A percentile compares a stretch with the other conserved stretches of the same genome.
Conservation (phyloP, 2,888 invertebrate species). For the Papilio demoleus region DNA sequence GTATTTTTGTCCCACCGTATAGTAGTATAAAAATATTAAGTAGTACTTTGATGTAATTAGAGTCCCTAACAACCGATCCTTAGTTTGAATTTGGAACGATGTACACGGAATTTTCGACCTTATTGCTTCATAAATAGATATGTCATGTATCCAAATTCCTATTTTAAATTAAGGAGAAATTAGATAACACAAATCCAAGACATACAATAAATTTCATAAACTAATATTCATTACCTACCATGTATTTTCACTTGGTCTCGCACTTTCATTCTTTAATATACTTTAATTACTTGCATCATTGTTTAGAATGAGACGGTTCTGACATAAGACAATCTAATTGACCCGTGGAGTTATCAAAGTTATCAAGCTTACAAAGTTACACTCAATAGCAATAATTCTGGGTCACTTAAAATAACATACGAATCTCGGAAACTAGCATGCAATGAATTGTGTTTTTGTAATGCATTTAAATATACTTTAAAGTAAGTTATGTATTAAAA, state of each 20-base stretch:
- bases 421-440: too few relatives aligned
- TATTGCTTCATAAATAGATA: background rate
- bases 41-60: background rate
- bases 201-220: background rate
- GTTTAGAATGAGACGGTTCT: background rate
- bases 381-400: too few relatives aligned
- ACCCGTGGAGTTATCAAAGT: too few relatives aligned
- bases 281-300: constrained; percentile 4
- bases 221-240: background rate
- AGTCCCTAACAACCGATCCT: background rate
- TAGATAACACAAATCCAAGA: too few relatives aligned
- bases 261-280: background rate
- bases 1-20: constrained; percentile 29
- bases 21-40: background rate
- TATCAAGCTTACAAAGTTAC: too few relatives aligned
- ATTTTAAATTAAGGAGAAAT: background rate
- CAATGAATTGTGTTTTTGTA: too few relatives aligned
- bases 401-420: too few relatives aligned
- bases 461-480: too few relatives aligned
- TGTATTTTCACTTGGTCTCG: background rate
- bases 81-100: background rate
- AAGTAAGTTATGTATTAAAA: too few relatives aligned
- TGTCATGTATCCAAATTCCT: background rate
- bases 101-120: background rate
- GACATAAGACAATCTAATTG: background rate